Base-by-base conservation (phyloP, 2,797 vertebrate genomes). In the Hypotaenidia philippensis region DNA sequence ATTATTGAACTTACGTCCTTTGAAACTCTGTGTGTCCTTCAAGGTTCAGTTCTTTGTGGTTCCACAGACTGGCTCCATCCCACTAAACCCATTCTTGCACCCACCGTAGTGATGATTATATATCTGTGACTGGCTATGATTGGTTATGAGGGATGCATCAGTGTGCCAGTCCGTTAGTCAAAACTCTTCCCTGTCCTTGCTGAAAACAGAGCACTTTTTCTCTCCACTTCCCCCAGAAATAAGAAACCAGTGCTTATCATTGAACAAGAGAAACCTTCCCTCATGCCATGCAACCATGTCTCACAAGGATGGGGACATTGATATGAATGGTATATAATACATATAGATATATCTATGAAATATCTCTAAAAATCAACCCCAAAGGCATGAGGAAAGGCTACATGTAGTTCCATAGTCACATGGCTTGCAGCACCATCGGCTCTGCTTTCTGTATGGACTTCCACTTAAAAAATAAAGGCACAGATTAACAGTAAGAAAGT, bases 401-500 rank as follows among this genome's bases (percentile, higher is more conserved):
- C 36, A n/a, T 10, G 53, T 3, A 44, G 2, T 47, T 83, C 32
- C 38, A 8, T 2, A 3, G 8, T 79, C 41, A 21, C 17, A 45
- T 31, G 20, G 10, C 38, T 71, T 52, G 14, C 44, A 52, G 40
- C 22, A 61, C 45, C 61, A 23, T 29, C 52, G 59, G 81, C 76
- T 86, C 21, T 25, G 38, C 68, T 78, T 56, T 53, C 55, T 40
- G 21, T 1, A 23, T 66, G 55, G 81, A 88, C 83, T 96, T 94
- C 90, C 27, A 65, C 90, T 45, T 52, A 29, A 15, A 88, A 95
- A 91, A 87, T 55, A 85, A 92, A 97, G 75, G 61, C 71, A 87
- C 41, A 72, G 56, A 91, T 94, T 87, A 93, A 61, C 91, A 57
- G 95, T 66, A 57, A 81, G 91, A 94, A 91, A 20, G n/a, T 78